Conservation (phyloP, 2,888 invertebrate species). For the Xylocampa areola region DNA sequence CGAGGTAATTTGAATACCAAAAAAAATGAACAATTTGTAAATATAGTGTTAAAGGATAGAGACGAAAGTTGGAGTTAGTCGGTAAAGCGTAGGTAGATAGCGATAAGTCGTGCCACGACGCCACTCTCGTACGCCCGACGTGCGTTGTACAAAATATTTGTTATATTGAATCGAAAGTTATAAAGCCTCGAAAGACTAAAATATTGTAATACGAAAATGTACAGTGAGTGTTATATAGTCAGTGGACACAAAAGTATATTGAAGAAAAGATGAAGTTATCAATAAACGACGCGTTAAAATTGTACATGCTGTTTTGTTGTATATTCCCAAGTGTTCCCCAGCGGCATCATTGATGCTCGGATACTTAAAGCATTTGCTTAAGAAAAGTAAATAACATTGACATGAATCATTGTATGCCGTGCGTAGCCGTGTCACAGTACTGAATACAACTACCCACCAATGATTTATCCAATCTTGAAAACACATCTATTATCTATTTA, state of each 20-base stretch:
- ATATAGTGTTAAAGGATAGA: constrained; percentile 87
- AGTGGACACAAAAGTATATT: constrained; percentile 90
- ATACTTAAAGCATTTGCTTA: constrained; percentile 11
- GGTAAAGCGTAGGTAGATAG: constrained; percentile 84
- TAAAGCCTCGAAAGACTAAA: constrained; percentile 87
- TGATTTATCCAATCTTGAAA: constrained; percentile 9
- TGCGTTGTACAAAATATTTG: constrained; percentile 89
- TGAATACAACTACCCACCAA: constrained; percentile 39
- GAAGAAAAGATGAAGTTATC: constrained; percentile 88
- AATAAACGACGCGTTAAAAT: constrained; percentile 89
- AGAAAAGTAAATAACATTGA: constrained; percentile 14
- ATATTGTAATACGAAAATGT: constrained; percentile 89
- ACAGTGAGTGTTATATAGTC: constrained; percentile 90
- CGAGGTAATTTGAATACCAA: constrained; percentile 89
- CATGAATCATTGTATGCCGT: constrained; percentile 38
- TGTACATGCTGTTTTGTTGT: constrained; percentile 85
- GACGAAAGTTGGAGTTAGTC: constrained; percentile 81
- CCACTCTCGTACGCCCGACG: constrained; percentile 84
- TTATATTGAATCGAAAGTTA: constrained; percentile 87
- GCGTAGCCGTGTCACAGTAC: constrained; percentile 30
- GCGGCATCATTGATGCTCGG: constrained; percentile 14
- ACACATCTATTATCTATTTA: no score
- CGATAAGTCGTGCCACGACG: constrained; percentile 86
- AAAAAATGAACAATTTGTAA: constrained; percentile 89
- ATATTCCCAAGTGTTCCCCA: constrained; percentile 67